Percentiles rank a stretch among this genome's conserved stretches.
Evolutionary conservation across 2,113 vertebrate species (phyloP).

Genomic region (Nematolebias whitei): DNA sequence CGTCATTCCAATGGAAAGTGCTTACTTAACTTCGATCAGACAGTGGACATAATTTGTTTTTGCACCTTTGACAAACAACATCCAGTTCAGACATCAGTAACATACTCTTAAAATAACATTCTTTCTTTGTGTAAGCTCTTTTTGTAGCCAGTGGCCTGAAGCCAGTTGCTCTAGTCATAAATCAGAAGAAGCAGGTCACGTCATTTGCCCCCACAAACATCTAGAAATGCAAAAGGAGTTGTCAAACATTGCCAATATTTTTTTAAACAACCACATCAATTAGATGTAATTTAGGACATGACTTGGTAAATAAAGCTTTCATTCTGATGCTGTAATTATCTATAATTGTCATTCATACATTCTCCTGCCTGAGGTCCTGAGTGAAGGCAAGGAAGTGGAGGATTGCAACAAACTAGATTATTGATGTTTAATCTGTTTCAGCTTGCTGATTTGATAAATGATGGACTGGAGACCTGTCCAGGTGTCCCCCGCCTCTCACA

Average conservation of each 20-base stretch:
- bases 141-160: constrained; percentile 10
- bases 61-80: constrained; percentile 14
- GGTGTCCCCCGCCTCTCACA: too few relatives aligned
- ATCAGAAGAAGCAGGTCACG: constrained; percentile 54
- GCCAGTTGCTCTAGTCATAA: constrained; percentile 58
- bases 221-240: constrained; percentile 64
- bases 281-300: constrained; percentile 73
- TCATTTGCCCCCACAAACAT: constrained; percentile 51
- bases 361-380: constrained; percentile 19
- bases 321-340: constrained; percentile 77
- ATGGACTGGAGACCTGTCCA: too few relatives aligned
- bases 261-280: constrained; percentile 70
- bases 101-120: constrained; percentile 1
- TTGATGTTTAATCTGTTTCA: constrained; percentile 34
- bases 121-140: constrained; percentile 2
- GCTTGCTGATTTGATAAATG: constrained; percentile 4
- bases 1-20: constrained; percentile 10
- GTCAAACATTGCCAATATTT: constrained; percentile 71
- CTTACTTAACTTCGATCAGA: constrained; percentile 18
- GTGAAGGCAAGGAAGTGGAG: constrained; percentile 33
- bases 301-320: constrained; percentile 80
- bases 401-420: constrained; percentile 50
- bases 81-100: background rate
- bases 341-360: constrained; percentile 82
- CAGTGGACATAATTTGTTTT: constrained; percentile 20